Evolutionary conservation across 23 tunicate genomes (phyloP).

Genomic region (Clavelina lepadiformis): DNA sequence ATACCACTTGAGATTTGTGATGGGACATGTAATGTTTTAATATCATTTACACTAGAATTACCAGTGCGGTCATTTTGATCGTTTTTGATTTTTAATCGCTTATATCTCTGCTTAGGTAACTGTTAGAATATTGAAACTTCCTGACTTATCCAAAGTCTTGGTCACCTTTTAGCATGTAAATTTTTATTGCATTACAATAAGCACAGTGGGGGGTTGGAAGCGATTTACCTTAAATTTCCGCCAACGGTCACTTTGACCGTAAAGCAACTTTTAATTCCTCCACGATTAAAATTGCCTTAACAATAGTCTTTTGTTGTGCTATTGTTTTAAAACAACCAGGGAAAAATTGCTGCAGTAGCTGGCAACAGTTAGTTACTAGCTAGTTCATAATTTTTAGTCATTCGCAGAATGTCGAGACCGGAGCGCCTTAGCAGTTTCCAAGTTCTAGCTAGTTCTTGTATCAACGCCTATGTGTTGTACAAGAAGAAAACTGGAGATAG

Average conservation of each 20-base stretch:
- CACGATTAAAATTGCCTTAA: slow-evolving; percentile 1
- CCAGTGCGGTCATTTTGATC: too few relatives aligned
- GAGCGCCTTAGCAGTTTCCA: neutral
- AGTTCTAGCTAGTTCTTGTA: slow-evolving; percentile 2
- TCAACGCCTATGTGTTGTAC: too few relatives aligned
- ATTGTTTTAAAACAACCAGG: slow-evolving; percentile 1
- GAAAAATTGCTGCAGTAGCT: too few relatives aligned
- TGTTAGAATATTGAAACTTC: too few relatives aligned
- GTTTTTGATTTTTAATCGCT: too few relatives aligned
- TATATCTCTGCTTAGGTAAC: too few relatives aligned
- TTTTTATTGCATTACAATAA: slow-evolving; percentile 21
- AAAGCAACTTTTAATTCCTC: slow-evolving; percentile 3
- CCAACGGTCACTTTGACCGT: slow-evolving; percentile 15
- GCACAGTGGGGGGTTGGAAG: slow-evolving; percentile 18
- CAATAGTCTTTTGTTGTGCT: slow-evolving; percentile 11
- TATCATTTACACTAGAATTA: too few relatives aligned
- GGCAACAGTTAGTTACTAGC: slow-evolving; percentile 5
- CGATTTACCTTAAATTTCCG: slow-evolving; percentile 20
- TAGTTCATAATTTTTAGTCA: slow-evolving; percentile 9
- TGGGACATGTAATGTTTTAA: too few relatives aligned
- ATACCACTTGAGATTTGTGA: too few relatives aligned
- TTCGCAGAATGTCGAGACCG: slow-evolving; percentile 10
- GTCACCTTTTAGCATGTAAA: slow-evolving; percentile 12
- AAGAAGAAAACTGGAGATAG: too few relatives aligned
- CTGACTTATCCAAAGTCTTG: too few relatives aligned